Evolutionary conservation across 2,888 invertebrate genomes (phyloP).

Genomic region (Iphiclides podalirius): DNA sequence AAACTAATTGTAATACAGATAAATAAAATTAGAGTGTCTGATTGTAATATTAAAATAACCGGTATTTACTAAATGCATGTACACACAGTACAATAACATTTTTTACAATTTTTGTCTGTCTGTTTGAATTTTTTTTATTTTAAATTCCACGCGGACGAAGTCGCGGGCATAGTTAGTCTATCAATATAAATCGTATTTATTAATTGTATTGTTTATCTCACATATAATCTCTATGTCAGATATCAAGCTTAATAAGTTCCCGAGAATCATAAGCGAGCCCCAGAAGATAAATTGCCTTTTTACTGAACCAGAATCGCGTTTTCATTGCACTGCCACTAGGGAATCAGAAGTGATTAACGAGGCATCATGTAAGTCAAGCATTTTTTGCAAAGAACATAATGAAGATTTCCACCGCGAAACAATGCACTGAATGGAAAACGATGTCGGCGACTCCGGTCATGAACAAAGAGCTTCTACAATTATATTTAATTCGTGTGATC

Average conservation of each 20-base stretch:
- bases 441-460: conserved; percentile 10
- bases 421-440: conserved; percentile 23
- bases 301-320: conserved; percentile 21
- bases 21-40: too few species aligned
- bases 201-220: too few species aligned
- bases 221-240: too few species aligned
- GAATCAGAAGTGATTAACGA: conserved; percentile 24
- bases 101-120: too few species aligned
- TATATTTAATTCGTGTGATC: conserved; percentile 17
- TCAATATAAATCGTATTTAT: too few species aligned
- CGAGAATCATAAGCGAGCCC: conserved; percentile 1
- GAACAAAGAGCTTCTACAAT: conserved; percentile 18
- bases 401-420: conserved; percentile 24
- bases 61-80: too few species aligned
- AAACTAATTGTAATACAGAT: too few species aligned
- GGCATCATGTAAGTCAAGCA: conserved; percentile 16
- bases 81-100: too few species aligned
- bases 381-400: conserved; percentile 25
- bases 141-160: too few species aligned
- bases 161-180: too few species aligned
- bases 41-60: too few species aligned
- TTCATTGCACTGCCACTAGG: conserved; percentile 16
- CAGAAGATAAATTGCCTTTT: conserved; percentile 17
- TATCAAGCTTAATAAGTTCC: conserved; percentile 6
- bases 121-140: too few species aligned